Base-by-base conservation (phyloP, 2,888 invertebrate species). In the Limnephilus lunatus region DNA sequence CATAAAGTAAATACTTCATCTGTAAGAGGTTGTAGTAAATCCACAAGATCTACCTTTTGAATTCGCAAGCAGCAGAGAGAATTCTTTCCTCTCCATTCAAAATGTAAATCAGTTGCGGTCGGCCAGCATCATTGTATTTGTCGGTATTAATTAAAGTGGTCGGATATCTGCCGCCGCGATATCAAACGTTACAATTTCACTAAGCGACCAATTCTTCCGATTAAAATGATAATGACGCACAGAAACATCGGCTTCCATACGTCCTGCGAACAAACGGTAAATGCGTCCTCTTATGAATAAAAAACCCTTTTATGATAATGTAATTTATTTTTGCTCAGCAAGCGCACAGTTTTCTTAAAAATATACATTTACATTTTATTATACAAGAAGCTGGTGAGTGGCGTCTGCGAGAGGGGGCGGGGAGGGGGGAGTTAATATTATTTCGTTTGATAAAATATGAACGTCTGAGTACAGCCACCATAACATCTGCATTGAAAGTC, bases 281-380 rank as follows among this genome's bases (percentile, higher is more conserved):
- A 39, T 89, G 87, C 89, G 89, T 87, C 90, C 91, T 39, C 90
- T 92, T 90, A 92, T 90, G 91, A 91, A 91, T 90, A 92, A 92
- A 91, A 91, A 92, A 92, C 92, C 92, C 92, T 91, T 92, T 91
- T 92, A 92, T 92, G 92, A 92, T 92, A 92, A 92, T 92, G 92
- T 92, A 92, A 92, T 92, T 92, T 92, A 92, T 92, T 92, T 92
- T 91, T 87, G 90, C 91, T 90, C 92, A 87, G 90, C 90, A 81
- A 91, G 91, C 90, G 92, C 86, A 91, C 92, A 92, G 86, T 92
- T 92, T 92, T 92, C 92, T 92, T 92, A 92, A 92, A 92, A 92
- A 92, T 92, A 92, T 91, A 91, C 92, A 92, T 92, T 92, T 92
- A 92, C 92, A 92, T 92, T 92, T 91, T 92, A 91, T 90, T 92